Percentiles rank a stretch among this genome's conserved stretches.
Conservation (phyloP, 1,140 invertebrate species). For the Anthonomus grandis region DNA sequence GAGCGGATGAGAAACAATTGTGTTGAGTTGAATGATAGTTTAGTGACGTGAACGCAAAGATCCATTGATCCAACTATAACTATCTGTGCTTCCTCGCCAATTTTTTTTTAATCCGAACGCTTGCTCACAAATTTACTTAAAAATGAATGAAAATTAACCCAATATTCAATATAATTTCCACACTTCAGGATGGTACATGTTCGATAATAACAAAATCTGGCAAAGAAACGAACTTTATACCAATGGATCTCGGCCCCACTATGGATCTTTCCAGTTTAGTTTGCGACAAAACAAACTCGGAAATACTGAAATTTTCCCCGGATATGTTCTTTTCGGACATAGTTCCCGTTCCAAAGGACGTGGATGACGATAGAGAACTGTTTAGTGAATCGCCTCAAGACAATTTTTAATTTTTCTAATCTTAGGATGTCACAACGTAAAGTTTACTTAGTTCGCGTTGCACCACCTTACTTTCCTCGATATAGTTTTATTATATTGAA, state of each 20-base stretch:
- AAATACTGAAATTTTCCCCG: conserved; percentile 11
- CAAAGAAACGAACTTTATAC: neutral
- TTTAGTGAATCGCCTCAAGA: neutral
- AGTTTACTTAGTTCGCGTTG: too few relatives aligned
- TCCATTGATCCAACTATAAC: too few relatives aligned
- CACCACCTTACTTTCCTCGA: too few relatives aligned
- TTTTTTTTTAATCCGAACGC: neutral
- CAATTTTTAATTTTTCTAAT: neutral
- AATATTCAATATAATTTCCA: too few relatives aligned
- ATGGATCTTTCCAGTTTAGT: neutral
- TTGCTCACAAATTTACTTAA: too few relatives aligned
- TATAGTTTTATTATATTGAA: neutral
- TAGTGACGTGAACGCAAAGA: too few relatives aligned
- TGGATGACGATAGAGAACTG: neutral
- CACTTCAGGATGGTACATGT: neutral
- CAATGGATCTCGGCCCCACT: too few relatives aligned
- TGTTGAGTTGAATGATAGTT: too few relatives aligned
- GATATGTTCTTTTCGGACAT: conserved; percentile 17
- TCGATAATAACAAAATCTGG: neutral
- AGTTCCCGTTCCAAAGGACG: conserved; percentile 1
- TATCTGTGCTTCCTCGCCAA: neutral
- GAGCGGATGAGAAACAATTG: too few relatives aligned
- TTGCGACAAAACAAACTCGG: neutral
- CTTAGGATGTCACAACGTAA: too few relatives aligned
- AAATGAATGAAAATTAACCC: too few relatives aligned